phyloP scores from a whole-genome alignment of 2,113 vertebrate species.

The Myotis brandtii region DNA sequence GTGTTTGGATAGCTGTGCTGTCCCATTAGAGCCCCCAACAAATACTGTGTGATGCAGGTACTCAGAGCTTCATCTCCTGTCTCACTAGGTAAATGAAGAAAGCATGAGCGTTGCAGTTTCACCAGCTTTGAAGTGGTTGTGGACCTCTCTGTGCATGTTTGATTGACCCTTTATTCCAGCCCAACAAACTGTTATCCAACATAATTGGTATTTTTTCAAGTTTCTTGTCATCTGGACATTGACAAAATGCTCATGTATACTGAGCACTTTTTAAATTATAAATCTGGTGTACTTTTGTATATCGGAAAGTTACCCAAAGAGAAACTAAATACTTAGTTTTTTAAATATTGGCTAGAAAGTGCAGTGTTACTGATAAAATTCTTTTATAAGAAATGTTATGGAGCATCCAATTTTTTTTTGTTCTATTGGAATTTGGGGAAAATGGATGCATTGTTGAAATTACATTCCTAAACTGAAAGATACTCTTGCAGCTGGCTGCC shows the following conservation, averaged over 20 bases:
- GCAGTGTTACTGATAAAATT: constrained; percentile 64
- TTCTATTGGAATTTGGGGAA: constrained; percentile 54
- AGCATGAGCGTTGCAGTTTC: not conserved
- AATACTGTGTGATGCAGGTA: not conserved
- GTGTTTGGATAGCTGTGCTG: not conserved
- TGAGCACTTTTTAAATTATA: constrained; percentile 8
- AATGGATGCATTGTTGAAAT: constrained; percentile 68
- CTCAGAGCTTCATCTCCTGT: not conserved
- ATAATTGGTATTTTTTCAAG: constrained; percentile 3
- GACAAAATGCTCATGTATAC: not conserved
- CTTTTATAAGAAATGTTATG: constrained; percentile 54
- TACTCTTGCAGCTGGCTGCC: not conserved
- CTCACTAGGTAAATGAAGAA: not conserved
- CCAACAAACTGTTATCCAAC: not conserved
- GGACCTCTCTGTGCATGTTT: not conserved
- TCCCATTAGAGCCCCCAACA: not conserved
- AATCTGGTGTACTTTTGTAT: constrained; percentile 30
- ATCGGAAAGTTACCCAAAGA: constrained; percentile 32
- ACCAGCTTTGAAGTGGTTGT: not conserved
- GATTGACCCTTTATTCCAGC: not conserved
- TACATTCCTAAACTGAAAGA: constrained; percentile 61
- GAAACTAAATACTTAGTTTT: constrained; percentile 29
- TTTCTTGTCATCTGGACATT: constrained; percentile 50
- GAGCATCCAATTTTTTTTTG: constrained; percentile 12
- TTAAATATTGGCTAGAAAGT: constrained; percentile 38